phyloP scores from a whole-genome alignment of 2,113 vertebrate genomes.

The Phyllostomus hastatus region DNA sequence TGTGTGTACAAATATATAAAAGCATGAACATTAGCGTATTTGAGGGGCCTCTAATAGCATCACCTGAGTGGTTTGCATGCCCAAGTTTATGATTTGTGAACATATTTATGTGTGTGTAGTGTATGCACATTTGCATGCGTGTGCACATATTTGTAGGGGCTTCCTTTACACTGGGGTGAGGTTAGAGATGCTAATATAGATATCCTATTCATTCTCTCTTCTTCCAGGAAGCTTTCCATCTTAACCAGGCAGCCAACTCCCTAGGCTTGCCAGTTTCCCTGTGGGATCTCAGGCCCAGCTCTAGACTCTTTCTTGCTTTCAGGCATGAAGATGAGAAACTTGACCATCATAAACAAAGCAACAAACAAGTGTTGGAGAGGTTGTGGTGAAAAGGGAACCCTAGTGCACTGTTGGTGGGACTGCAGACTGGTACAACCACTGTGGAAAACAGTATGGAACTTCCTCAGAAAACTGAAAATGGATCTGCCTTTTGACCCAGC shows the following conservation, averaged over 20 bases:
- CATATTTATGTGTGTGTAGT: not conserved
- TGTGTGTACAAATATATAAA: not conserved
- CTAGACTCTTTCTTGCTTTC: not conserved
- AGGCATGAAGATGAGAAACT: not conserved
- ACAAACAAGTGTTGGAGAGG: too few species aligned
- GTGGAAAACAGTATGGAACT: too few species aligned
- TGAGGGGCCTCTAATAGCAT: not conserved
- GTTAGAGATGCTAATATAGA: not conserved
- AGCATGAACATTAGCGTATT: not conserved
- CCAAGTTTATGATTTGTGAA: not conserved
- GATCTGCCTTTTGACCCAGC: too few species aligned
- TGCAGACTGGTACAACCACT: too few species aligned
- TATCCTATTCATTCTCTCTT: not conserved
- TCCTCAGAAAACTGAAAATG: too few species aligned
- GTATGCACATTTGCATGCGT: not conserved
- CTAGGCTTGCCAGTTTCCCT: not conserved
- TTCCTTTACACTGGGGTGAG: not conserved
- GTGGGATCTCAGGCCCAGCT: not conserved
- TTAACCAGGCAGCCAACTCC: not conserved
- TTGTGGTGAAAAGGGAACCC: too few species aligned
- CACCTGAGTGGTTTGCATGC: not conserved
- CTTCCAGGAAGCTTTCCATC: not conserved
- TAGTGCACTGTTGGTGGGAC: too few species aligned
- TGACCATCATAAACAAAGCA: not conserved
- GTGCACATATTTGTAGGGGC: not conserved